phyloP scores from a whole-genome alignment of 2,888 invertebrate genomes.

The Idaea aversata region DNA sequence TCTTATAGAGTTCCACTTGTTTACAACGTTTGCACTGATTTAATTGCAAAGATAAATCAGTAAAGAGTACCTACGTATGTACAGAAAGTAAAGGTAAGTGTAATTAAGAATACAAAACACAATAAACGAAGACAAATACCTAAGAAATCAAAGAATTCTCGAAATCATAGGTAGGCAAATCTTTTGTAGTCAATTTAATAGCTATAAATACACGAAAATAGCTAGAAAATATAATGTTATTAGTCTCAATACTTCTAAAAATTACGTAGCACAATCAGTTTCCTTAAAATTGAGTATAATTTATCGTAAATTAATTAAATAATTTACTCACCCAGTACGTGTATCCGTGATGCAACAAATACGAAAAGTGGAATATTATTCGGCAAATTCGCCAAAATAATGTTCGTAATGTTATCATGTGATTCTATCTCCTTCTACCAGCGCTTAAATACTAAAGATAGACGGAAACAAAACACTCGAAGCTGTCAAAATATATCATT shows the following conservation, averaged over 20 bases:
- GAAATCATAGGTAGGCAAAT: not conserved
- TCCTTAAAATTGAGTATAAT: not conserved
- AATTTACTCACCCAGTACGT: conserved; percentile 9
- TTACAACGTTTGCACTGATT: too few relatives aligned
- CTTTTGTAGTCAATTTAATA: not conserved
- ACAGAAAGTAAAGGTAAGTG: too few relatives aligned
- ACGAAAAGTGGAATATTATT: not conserved
- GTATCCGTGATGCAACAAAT: conserved; percentile 17
- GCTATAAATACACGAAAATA: not conserved
- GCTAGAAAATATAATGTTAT: not conserved
- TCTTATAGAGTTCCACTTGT: too few relatives aligned
- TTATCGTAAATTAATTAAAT: conserved; percentile 5
- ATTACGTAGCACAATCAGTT: not conserved
- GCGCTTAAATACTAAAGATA: not conserved
- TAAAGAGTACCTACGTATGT: too few relatives aligned
- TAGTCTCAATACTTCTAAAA: not conserved
- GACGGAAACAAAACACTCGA: not conserved
- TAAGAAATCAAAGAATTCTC: not conserved
- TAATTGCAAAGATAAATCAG: too few relatives aligned
- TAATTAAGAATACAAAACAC: too few relatives aligned
- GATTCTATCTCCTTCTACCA: not conserved
- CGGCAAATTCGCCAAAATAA: not conserved
- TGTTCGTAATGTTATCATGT: not conserved
- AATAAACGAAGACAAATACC: too few relatives aligned
- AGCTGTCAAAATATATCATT: conserved; percentile 6